phyloP scores from a whole-genome alignment of 2,888 invertebrate species.

The Cerceris ruficornis region DNA sequence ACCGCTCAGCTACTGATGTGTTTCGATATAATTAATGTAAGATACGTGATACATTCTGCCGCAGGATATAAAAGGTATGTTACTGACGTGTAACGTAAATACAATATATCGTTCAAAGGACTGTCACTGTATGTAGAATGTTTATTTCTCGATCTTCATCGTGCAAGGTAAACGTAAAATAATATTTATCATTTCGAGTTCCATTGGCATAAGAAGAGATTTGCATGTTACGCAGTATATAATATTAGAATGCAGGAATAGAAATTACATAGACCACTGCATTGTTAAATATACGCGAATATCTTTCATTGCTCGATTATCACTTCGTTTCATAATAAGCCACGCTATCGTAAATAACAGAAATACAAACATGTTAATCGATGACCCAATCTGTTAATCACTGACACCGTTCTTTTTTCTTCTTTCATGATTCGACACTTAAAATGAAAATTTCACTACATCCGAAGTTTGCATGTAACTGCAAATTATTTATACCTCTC shows the following conservation, averaged over 20 bases:
- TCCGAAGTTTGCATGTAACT: not conserved
- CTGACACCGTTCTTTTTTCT: not conserved
- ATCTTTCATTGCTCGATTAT: constrained; percentile 15
- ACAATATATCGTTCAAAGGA: too few species aligned
- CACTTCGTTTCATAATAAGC: not conserved
- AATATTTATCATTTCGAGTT: not conserved
- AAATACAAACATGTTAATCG: not conserved
- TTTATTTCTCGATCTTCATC: too few species aligned
- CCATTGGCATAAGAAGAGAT: not conserved
- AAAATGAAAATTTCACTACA: not conserved
- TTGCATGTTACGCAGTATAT: not conserved
- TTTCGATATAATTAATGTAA: too few species aligned
- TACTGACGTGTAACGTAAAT: too few species aligned
- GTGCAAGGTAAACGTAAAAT: too few species aligned
- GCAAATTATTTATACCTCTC: not conserved
- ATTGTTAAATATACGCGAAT: not conserved
- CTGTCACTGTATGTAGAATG: too few species aligned
- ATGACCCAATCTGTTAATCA: not conserved
- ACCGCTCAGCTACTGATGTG: too few species aligned
- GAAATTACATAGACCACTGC: not conserved
- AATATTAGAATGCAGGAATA: not conserved
- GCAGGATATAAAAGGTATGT: too few species aligned
- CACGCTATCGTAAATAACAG: constrained; percentile 4
- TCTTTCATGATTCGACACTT: not conserved
- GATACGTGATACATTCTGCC: too few species aligned